phyloP scores from a whole-genome alignment of 2,888 invertebrate species.

The Epinotia nisella region DNA sequence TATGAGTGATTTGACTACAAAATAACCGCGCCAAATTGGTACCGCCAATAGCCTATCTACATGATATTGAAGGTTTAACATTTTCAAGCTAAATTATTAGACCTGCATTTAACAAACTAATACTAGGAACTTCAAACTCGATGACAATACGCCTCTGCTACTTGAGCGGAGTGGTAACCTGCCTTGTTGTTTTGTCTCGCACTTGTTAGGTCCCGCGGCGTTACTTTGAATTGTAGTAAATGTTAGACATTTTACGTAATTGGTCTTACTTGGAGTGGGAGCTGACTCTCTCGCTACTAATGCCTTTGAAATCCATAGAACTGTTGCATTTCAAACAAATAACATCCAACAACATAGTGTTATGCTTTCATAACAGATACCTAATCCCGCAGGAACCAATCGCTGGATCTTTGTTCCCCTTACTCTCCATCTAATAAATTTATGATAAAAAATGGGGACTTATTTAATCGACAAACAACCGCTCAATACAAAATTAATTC shows the following conservation, averaged over 20 bases:
- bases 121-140: slow-evolving; percentile 36
- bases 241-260: not conserved
- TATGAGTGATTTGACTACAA: no score
- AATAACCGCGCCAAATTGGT: no score
- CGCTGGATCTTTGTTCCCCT: no score
- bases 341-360: no score
- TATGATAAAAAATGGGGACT: no score
- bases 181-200: slow-evolving; percentile 21
- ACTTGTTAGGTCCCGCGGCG: slow-evolving; percentile 9
- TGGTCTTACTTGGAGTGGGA: not conserved
- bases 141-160: slow-evolving; percentile 34
- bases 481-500: no score
- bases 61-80: slow-evolving; percentile 6
- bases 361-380: no score
- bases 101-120: slow-evolving; percentile 29
- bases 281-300: not conserved
- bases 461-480: no score
- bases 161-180: slow-evolving; percentile 27
- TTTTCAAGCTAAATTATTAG: not conserved
- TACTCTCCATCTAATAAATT: no score
- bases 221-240: not conserved
- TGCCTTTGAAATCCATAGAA: not conserved
- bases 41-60: not conserved
- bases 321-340: no score
- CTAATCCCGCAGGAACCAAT: no score